Conservation (phyloP, 1,140 invertebrate genomes). For the Zophobas atratus region DNA sequence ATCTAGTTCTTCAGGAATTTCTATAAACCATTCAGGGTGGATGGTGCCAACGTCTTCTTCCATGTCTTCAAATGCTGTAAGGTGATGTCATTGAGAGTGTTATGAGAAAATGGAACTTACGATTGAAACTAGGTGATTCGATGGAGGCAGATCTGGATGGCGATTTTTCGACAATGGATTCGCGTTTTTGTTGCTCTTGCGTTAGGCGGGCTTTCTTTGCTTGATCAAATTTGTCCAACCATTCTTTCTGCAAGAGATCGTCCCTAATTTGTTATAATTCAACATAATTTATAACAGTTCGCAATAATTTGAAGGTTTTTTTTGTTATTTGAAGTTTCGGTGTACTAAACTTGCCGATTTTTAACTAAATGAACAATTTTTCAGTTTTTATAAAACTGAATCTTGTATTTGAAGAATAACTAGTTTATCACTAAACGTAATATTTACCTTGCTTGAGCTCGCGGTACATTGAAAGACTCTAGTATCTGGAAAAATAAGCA, state of each 20-base stretch:
- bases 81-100: constrained; percentile 28
- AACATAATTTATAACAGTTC: not conserved
- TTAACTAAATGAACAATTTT: too few species aligned
- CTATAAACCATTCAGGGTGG: constrained; percentile 91
- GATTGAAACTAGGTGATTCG: constrained; percentile 68
- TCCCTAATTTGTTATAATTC: not conserved
- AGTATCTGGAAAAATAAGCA: constrained; percentile 94
- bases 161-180: constrained; percentile 65
- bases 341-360: too few species aligned
- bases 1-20: constrained; percentile 96
- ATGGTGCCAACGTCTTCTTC: constrained; percentile 72
- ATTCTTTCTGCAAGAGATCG: constrained; percentile 81
- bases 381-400: too few species aligned
- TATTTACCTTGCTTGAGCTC: constrained; percentile 80
- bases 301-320: not conserved
- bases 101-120: constrained; percentile 17
- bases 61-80: constrained; percentile 69
- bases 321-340: too few species aligned
- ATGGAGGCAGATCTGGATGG: constrained; percentile 68
- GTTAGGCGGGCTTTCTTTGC: constrained; percentile 89
- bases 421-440: too few species aligned
- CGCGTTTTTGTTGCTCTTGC: constrained; percentile 76
- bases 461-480: constrained; percentile 94
- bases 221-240: constrained; percentile 94
- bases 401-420: too few species aligned